These are phyloP conservation scores for Vandiemenella viatica DNA, from an alignment of 2,888 invertebrate species.

Conservation along the genomic window DNA sequence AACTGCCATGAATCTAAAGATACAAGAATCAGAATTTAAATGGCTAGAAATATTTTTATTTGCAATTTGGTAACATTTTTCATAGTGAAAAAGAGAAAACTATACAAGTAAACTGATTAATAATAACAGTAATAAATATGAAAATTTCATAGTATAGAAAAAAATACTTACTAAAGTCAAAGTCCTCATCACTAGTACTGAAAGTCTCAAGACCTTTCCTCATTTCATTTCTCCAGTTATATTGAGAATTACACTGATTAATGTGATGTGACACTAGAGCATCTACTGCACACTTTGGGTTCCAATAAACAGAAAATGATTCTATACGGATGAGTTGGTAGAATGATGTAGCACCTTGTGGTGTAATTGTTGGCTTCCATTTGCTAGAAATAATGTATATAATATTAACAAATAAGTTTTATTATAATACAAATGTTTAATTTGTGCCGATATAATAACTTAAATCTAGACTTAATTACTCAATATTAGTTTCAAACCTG, in stretches of 20 bases:
- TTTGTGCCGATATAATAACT: too few species aligned
- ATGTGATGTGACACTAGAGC: constrained; percentile 37
- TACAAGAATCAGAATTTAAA: too few species aligned
- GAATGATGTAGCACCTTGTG: constrained; percentile 39
- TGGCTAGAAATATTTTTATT: too few species aligned
- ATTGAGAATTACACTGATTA: constrained; percentile 36
- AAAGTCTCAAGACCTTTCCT: constrained; percentile 58
- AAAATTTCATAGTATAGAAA: too few species aligned
- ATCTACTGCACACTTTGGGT: constrained; percentile 31
- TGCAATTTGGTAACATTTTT: too few species aligned
- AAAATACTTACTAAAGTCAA: constrained; percentile 67
- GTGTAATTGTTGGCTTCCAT: constrained; percentile 57
- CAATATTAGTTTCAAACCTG: constrained; percentile 33
- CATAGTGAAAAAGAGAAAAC: too few species aligned
- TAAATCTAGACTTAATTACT: not conserved
- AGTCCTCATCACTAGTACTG: constrained; percentile 58
- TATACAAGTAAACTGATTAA: too few species aligned
- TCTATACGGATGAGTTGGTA: constrained; percentile 65
- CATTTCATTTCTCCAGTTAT: constrained; percentile 64
- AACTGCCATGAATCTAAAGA: too few species aligned
- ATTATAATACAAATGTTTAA: not conserved
- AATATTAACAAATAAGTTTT: not conserved
- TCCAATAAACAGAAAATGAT: constrained; percentile 64
- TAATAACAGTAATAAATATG: too few species aligned
- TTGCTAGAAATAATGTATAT: constrained; percentile 35